A percentile compares a stretch with the other conserved stretches of the same genome.
Evolutionary conservation across 2,888 invertebrate species (phyloP).

Genomic region (Ochlodes sylvanus): DNA sequence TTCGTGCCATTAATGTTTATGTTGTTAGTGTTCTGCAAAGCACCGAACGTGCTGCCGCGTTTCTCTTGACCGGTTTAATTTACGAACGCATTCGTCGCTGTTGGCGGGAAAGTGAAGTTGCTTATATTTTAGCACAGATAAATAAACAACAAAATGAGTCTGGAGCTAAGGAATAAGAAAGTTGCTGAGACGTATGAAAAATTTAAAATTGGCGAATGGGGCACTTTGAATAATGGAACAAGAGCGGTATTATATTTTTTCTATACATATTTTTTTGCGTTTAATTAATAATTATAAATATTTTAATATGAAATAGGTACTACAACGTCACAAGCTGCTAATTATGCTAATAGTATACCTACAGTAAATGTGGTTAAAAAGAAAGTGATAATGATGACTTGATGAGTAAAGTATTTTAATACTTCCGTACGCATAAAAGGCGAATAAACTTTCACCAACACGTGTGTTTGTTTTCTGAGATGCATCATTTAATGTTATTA

Average conservation of each 20-base stretch:
- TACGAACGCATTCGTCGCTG: constrained; percentile 51
- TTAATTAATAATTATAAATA: background rate
- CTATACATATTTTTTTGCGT: constrained; percentile 4
- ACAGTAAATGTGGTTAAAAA: constrained; percentile 9
- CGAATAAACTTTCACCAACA: constrained; percentile 40
- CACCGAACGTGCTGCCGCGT: constrained; percentile 66
- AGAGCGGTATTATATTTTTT: constrained; percentile 62
- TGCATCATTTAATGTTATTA: constrained; percentile 10
- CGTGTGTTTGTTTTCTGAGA: constrained; percentile 38
- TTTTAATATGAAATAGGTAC: background rate
- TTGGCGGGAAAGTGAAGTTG: constrained; percentile 67
- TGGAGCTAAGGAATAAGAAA: constrained; percentile 75
- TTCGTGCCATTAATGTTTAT: constrained; percentile 25
- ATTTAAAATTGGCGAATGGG: constrained; percentile 77
- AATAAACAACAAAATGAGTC: constrained; percentile 68
- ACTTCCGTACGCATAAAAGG: constrained; percentile 26
- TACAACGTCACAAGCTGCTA: too few relatives aligned
- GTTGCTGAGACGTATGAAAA: constrained; percentile 76
- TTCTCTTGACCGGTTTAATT: constrained; percentile 52
- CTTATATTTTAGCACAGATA: constrained; percentile 41
- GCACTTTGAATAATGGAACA: constrained; percentile 54
- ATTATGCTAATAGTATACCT: too few relatives aligned
- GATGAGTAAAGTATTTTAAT: constrained; percentile 19
- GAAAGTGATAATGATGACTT: constrained; percentile 17
- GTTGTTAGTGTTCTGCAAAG: constrained; percentile 61